Evolutionary conservation across 2,888 invertebrate genomes (phyloP).

Genomic region (Empis stercorea): DNA sequence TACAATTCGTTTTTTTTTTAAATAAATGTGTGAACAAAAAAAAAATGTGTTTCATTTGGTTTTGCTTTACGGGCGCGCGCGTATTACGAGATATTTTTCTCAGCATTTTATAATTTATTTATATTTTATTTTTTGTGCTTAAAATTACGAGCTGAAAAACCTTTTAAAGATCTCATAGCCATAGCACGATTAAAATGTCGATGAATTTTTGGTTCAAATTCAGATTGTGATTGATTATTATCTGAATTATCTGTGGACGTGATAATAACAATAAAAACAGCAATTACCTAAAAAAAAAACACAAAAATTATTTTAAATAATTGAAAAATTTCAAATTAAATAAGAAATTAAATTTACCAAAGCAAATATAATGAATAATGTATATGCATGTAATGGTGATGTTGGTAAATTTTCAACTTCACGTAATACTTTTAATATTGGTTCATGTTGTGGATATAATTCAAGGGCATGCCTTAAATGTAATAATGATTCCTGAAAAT

Average conservation of each 20-base stretch:
- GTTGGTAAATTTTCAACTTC: slow-evolving; percentile 73
- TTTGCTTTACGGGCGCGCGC: no score
- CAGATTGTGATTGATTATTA: slow-evolving; percentile 27
- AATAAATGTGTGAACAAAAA: no score
- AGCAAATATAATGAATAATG: slow-evolving; percentile 74
- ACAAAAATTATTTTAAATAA: slow-evolving; percentile 1
- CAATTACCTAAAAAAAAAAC: slow-evolving; percentile 48
- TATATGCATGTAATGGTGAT: slow-evolving; percentile 72
- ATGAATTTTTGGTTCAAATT: slow-evolving; percentile 53
- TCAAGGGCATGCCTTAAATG: slow-evolving; percentile 73
- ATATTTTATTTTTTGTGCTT: slow-evolving; percentile 19
- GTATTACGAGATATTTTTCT: no score
- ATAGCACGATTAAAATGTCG: slow-evolving; percentile 80
- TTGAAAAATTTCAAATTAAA: slow-evolving; percentile 6
- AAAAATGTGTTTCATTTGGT: no score
- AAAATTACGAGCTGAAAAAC: slow-evolving; percentile 30
- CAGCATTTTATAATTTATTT: no score
- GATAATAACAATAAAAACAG: slow-evolving; percentile 69
- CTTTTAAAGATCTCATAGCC: slow-evolving; percentile 72
- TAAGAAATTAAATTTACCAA: slow-evolving; percentile 43
- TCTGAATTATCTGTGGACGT: slow-evolving; percentile 50
- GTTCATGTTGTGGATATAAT: slow-evolving; percentile 72
- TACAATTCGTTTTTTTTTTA: no score
- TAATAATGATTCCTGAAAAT: slow-evolving; percentile 74
- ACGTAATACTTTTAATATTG: slow-evolving; percentile 62